Percentiles rank a stretch among this genome's conserved stretches.
Conservation (phyloP, 2,113 vertebrate genomes). For the Lipophrys pholis region DNA sequence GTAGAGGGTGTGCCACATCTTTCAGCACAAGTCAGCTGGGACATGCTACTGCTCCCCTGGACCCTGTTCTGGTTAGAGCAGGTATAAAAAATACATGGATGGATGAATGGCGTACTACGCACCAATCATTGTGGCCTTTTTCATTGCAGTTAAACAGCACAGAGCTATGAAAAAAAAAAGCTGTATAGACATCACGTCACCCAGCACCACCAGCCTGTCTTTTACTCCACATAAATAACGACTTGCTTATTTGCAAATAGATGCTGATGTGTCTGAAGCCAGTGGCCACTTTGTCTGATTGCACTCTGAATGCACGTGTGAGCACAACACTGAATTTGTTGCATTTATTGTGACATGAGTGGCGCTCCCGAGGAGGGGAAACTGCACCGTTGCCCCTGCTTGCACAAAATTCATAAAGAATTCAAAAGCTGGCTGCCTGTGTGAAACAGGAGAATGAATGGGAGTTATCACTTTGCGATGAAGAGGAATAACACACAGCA, state of each 20-base stretch:
- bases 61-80: no score
- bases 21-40: no score
- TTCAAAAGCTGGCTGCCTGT: conserved; percentile 34
- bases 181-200: not conserved
- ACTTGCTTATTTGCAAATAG: conserved; percentile 10
- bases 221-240: conserved; percentile 32
- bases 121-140: not conserved
- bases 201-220: conserved; percentile 24
- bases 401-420: conserved; percentile 54
- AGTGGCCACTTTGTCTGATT: conserved; percentile 27
- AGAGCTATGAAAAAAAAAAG: conserved; percentile 1
- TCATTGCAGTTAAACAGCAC: not conserved
- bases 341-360: conserved; percentile 15
- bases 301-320: conserved; percentile 17
- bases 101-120: no score
- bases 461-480: not conserved
- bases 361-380: not conserved
- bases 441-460: conserved; percentile 23
- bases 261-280: conserved; percentile 16
- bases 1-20: no score
- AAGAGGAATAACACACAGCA: not conserved
- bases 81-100: no score
- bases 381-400: conserved; percentile 23
- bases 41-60: no score
- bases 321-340: conserved; percentile 32